Conservation (phyloP, 2,888 invertebrate genomes). For the Epinotia nisella region DNA sequence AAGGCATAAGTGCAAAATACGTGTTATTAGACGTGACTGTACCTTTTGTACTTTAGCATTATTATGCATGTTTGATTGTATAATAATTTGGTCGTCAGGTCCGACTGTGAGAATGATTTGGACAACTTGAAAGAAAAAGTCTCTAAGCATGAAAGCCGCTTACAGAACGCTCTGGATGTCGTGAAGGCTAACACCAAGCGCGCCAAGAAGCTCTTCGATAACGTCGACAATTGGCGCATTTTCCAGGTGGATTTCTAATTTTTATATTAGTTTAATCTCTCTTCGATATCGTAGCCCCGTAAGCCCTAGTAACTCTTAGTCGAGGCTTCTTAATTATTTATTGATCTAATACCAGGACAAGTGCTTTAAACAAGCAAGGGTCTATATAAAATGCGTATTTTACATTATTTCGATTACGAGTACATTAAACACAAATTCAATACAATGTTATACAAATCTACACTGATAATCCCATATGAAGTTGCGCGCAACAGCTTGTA, state of each 20-base stretch:
- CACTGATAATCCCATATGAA: no score
- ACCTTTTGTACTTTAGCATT: neutral
- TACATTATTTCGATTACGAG: no score
- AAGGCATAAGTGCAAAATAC: neutral
- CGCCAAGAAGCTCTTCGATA: conserved; percentile 71
- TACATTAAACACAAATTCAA: no score
- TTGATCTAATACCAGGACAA: no score
- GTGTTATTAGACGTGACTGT: neutral
- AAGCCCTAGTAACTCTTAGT: no score
- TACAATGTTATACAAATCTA: no score
- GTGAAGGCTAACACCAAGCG: conserved; percentile 64
- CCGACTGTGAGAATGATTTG: conserved; percentile 67
- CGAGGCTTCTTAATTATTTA: no score
- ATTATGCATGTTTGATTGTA: neutral
- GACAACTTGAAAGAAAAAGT: conserved; percentile 67
- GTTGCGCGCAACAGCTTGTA: no score
- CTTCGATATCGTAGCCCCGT: no score
- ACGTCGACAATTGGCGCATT: conserved; percentile 69
- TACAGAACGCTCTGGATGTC: conserved; percentile 71
- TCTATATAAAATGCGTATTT: no score
- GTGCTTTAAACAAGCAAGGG: no score
- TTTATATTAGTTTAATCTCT: neutral
- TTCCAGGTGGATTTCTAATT: conserved; percentile 64
- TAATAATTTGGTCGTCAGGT: conserved; percentile 51
- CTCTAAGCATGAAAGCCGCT: conserved; percentile 63